phyloP scores from a whole-genome alignment of 2,797 vertebrate species.

The Premnoplex brunnescens region DNA sequence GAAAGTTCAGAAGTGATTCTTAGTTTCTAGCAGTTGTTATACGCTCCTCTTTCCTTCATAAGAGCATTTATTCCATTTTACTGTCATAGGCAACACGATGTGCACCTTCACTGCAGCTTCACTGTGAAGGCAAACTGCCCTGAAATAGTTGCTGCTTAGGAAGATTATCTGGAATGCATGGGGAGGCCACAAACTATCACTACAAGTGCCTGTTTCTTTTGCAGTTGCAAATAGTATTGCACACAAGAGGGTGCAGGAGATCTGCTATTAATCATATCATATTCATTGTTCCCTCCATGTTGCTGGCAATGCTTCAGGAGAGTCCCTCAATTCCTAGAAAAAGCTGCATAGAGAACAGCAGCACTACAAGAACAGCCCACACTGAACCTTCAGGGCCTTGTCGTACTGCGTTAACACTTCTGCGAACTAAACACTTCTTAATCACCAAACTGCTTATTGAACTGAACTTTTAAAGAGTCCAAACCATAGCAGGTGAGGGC shows the following conservation, averaged over 20 bases:
- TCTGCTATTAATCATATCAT: slow-evolving; percentile 63
- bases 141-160: slow-evolving; percentile 11
- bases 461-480: background rate
- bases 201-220: slow-evolving; percentile 35
- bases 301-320: slow-evolving; percentile 9
- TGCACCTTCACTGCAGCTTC: background rate
- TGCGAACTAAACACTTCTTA: background rate
- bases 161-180: slow-evolving; percentile 30
- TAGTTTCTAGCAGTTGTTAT: background rate
- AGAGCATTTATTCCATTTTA: background rate
- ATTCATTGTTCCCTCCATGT: slow-evolving; percentile 44
- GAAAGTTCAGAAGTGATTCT: background rate
- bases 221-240: slow-evolving; percentile 25
- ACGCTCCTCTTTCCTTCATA: background rate
- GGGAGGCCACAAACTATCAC: slow-evolving; percentile 7
- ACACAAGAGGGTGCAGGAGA: slow-evolving; percentile 33
- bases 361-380: background rate
- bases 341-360: background rate
- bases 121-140: background rate
- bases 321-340: slow-evolving; percentile 1
- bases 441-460: background rate
- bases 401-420: background rate
- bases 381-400: background rate
- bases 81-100: background rate
- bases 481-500: background rate